Conservation (phyloP, 2,797 vertebrate species). For the Eremophila alpestris region DNA sequence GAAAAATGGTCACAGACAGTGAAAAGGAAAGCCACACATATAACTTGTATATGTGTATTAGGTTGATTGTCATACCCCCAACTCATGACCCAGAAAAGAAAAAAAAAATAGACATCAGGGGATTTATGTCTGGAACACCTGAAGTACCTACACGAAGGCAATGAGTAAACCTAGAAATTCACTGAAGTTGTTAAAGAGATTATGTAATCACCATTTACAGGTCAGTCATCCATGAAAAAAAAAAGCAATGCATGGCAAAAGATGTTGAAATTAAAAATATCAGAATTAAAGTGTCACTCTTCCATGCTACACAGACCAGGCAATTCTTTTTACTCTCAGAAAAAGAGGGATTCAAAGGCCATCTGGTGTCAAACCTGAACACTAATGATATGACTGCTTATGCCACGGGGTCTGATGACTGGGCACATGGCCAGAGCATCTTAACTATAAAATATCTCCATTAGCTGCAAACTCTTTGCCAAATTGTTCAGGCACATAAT, state of each 20-base stretch:
- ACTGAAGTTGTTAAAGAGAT: conserved; percentile 82
- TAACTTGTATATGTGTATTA: neutral
- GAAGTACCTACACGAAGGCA: neutral
- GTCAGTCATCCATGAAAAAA: conserved; percentile 74
- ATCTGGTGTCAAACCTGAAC: conserved; percentile 68
- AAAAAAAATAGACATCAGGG: neutral
- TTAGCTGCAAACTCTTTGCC: conserved; percentile 72
- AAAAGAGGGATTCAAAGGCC: conserved; percentile 56
- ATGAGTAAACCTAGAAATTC: conserved; percentile 67
- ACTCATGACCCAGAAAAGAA: neutral
- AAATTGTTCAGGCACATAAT: conserved; percentile 52
- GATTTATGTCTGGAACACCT: neutral
- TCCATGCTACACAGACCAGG: conserved; percentile 54
- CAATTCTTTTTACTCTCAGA: conserved; percentile 17
- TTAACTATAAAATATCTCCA: conserved; percentile 71
- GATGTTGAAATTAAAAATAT: conserved; percentile 44
- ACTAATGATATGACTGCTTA: conserved; percentile 76
- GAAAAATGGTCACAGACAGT: neutral
- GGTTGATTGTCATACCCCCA: neutral
- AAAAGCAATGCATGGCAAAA: conserved; percentile 53
- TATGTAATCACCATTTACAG: conserved; percentile 77
- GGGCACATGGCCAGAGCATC: conserved; percentile 67
- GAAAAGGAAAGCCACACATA: neutral
- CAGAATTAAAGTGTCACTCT: conserved; percentile 71
- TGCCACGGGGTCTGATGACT: conserved; percentile 67